Conservation (phyloP, 2,888 invertebrate genomes). For the Conomelus anceps region DNA sequence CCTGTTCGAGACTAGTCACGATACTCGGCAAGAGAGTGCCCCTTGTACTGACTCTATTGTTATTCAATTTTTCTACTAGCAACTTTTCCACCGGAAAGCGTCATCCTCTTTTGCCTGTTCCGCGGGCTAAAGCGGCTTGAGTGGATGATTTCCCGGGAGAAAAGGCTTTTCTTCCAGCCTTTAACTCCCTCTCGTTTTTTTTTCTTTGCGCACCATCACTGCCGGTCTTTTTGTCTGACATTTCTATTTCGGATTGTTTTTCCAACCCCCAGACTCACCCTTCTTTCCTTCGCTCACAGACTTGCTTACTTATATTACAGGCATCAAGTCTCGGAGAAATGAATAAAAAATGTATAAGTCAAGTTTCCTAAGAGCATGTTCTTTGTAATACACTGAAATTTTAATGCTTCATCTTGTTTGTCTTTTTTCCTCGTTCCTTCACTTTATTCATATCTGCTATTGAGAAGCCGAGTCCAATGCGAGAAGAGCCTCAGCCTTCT, state of each 20-base stretch:
- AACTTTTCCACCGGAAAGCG: background rate
- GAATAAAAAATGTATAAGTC: background rate
- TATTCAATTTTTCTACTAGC: background rate
- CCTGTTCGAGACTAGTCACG: background rate
- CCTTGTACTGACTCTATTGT: background rate
- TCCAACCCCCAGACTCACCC: background rate
- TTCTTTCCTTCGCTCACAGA: background rate
- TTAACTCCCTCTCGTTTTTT: background rate
- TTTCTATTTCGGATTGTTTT: conserved; percentile 13
- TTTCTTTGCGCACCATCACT: background rate
- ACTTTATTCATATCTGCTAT: background rate
- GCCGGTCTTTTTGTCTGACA: background rate
- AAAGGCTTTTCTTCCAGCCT: background rate
- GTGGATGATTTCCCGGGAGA: conserved; percentile 11
- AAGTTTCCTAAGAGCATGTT: background rate
- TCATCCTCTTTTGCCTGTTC: background rate
- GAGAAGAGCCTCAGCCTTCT: background rate
- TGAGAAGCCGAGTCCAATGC: background rate
- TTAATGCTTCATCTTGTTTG: background rate
- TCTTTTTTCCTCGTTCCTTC: background rate
- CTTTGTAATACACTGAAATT: background rate
- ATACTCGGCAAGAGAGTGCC: too few relatives aligned
- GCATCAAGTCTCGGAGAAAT: conserved; percentile 3
- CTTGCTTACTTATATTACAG: conserved; percentile 6
- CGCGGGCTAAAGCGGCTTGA: conserved; percentile 2